Evolutionary conservation across 2,888 invertebrate genomes (phyloP).

Genomic region (Dolomedes plantarius): DNA sequence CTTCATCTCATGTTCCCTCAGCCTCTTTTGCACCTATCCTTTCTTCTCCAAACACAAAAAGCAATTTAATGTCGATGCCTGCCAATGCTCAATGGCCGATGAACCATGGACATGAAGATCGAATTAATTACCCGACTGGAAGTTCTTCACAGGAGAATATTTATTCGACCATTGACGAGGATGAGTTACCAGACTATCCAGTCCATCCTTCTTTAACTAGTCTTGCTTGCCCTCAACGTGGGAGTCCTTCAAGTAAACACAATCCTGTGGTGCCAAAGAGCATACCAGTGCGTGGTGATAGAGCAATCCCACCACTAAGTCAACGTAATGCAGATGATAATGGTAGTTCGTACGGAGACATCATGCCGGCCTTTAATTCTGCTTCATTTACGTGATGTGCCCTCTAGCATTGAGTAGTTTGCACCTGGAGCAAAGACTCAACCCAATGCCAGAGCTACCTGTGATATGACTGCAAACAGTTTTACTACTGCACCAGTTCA

Average conservation of each 20-base stretch:
- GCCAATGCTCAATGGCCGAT: slow-evolving; percentile 35
- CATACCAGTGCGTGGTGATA: slow-evolving; percentile 17
- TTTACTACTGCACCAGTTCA: slow-evolving; percentile 50
- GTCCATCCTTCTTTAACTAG: slow-evolving; percentile 45
- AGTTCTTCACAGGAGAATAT: slow-evolving; percentile 65
- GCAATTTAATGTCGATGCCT: slow-evolving; percentile 9
- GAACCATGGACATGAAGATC: slow-evolving; percentile 16
- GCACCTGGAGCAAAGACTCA: not conserved
- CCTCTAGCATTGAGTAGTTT: slow-evolving; percentile 19
- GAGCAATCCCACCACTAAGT: slow-evolving; percentile 53
- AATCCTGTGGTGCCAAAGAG: slow-evolving; percentile 32
- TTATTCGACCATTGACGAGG: slow-evolving; percentile 71
- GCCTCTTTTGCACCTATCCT: slow-evolving; percentile 8
- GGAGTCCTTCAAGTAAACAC: slow-evolving; percentile 20
- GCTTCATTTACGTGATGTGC: slow-evolving; percentile 60
- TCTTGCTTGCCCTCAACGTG: slow-evolving; percentile 39
- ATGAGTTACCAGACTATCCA: slow-evolving; percentile 33
- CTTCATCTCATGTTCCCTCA: slow-evolving; percentile 34
- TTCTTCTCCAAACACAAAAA: slow-evolving; percentile 10
- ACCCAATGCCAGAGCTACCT: slow-evolving; percentile 57
- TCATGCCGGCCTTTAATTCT: slow-evolving; percentile 62
- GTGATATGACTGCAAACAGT: slow-evolving; percentile 58
- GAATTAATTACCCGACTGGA: slow-evolving; percentile 21
- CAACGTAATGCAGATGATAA: slow-evolving; percentile 59
- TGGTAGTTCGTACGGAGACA: slow-evolving; percentile 65